Evolutionary conservation across 2,888 invertebrate genomes (phyloP), one percentile per base, ranked within the genome.

Genomic region (Camptogramma bilineatum): DNA sequence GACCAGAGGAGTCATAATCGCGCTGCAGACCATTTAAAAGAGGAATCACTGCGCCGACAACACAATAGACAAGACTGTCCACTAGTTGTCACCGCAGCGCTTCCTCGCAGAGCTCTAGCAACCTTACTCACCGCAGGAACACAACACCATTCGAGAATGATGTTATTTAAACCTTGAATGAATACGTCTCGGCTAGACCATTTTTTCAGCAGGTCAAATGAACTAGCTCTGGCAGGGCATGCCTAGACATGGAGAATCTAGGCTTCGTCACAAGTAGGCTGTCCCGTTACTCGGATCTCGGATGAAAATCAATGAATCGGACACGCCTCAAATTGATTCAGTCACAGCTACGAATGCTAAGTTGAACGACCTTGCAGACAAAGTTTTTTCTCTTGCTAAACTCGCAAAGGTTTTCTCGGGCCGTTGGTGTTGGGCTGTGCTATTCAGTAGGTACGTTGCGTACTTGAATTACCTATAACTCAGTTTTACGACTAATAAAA

Each of bases 401-500:
- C 62, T 58, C 47, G 58, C 54, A 66, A 73, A 62, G 68, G 70
- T 75, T 73, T 73, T 75, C 68, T 71, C 73, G 74, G 70, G 70
- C 72, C 58, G 77, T 55, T 74, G 73, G 79, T 57, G 77, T 55
- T 74, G 73, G 79, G 74, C 74, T 76, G 46, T 4, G 21, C 72
- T 69, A 28, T 28, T 10, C 47, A 16, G 66, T 64, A 34, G 19
- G 66, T 64, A 34, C 17, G 62, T 58, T 62, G 54, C 58, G 53
- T 57, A n/a, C 48, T 42, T 39, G 52, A 56, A 61, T 64, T 64
- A 61, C n/a, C n/a, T 64, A 83, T 82, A 87, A 88, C 42, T 75
- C 68, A 69, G 52, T 68, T n/a, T 39, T 17, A 86, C 72, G 82
- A 81, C 78, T 79, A 81, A 28, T 28, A 84, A 39, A 86, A 83